Base-by-base conservation (phyloP, 2,888 invertebrate species). In the Zootermopsis nevadensis region DNA sequence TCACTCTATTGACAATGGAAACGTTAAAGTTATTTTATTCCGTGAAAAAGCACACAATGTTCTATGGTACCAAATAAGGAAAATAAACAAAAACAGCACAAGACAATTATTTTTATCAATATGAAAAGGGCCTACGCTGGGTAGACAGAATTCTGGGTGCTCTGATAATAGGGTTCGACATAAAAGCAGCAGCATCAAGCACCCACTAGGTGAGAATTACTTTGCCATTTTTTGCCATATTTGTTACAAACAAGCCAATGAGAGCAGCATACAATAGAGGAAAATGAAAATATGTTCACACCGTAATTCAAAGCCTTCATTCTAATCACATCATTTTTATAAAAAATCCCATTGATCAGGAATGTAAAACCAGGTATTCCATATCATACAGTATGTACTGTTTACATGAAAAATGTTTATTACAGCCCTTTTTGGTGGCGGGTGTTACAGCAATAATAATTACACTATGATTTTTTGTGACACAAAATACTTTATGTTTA, bases 321-420 rank as follows among this genome's bases (percentile, higher is more conserved):
- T 69, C 15, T 31, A 69, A 24, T 30, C 67, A 67, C 69, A 69
- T 15, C 69, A 30, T 30, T 69, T 69, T 69, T 69, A 69, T 69
- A 69, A 69, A 69, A 69, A 15, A 69, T 22, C 69, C 30, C 69
- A 69, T 15, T 31, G 7, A 30, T 33, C 19, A 77, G 77, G 77
- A 77, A 77, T 77, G 77, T 72, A 53, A 81, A 81, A 81, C 79
- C 77, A 83, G 79, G 83, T 76, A 79, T 67, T 83, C 53, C 31
- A 60, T 67, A 33, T 48, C 53, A 72, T 35, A 77, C 31, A 72
- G 31, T 42, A n/a, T n/a, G n/a, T n/a, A 79, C 35, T 72, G 33
- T 83, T 83, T 80, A 83, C 83, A 83, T 79, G 83, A 83, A 83
- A 83, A 79, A 79, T 83, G 83, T 83, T 83, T 83, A 83, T 83